These are phyloP conservation scores for Discoglossus pictus DNA, from an alignment of 2,797 vertebrate species.

Conservation along the genomic window DNA sequence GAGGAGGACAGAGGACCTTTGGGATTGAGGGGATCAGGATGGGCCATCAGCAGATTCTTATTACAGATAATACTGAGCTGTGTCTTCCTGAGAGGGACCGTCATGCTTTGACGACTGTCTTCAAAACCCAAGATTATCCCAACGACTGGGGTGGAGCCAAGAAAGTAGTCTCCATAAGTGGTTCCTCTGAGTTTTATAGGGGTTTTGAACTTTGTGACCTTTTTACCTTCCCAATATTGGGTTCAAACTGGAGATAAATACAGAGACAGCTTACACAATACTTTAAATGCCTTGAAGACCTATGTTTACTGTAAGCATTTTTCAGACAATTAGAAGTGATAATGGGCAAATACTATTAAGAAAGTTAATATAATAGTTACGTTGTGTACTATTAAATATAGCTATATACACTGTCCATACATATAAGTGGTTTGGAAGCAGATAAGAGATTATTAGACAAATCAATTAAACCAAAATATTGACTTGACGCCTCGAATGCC, in stretches of 20 bases:
- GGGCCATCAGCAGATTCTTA: slow-evolving; percentile 73
- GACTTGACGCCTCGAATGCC: too few relatives aligned
- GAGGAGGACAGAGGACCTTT: slow-evolving; percentile 55
- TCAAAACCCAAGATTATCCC: slow-evolving; percentile 70
- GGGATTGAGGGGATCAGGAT: slow-evolving; percentile 16
- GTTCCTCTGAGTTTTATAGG: slow-evolving; percentile 42
- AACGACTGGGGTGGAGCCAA: slow-evolving; percentile 63
- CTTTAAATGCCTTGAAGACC: too few relatives aligned
- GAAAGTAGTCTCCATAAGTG: slow-evolving; percentile 58
- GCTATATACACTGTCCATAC: too few relatives aligned
- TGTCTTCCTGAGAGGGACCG: slow-evolving; percentile 68
- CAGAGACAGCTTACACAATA: too few relatives aligned
- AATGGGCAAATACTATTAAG: too few relatives aligned
- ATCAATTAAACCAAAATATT: too few relatives aligned
- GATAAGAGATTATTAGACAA: too few relatives aligned
- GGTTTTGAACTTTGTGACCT: slow-evolving; percentile 63
- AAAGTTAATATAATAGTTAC: too few relatives aligned
- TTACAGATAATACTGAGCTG: slow-evolving; percentile 72
- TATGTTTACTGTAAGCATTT: too few relatives aligned
- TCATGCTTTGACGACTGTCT: slow-evolving; percentile 69
- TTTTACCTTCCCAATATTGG: slow-evolving; percentile 52
- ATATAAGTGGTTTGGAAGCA: too few relatives aligned
- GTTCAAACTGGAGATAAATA: background rate
- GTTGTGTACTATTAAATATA: too few relatives aligned
- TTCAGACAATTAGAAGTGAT: too few relatives aligned